Conservation (phyloP, 2,797 vertebrate species). For the Hoplostethus atlanticus region DNA sequence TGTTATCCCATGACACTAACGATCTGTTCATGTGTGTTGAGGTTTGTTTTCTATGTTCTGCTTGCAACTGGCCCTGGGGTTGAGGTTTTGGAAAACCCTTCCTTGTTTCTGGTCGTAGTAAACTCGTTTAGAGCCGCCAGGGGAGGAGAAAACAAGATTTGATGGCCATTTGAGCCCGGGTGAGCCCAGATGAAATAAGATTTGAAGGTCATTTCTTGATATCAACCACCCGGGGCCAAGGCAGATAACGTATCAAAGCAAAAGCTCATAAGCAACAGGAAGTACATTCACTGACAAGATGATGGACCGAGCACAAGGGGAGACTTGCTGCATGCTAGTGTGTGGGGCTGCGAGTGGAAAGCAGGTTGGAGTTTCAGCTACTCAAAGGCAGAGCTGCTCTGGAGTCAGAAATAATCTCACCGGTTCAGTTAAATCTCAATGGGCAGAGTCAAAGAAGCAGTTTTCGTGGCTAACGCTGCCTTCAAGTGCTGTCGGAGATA, state of each 20-base stretch:
- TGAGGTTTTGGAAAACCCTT: constrained; percentile 47
- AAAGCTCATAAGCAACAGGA: constrained; percentile 43
- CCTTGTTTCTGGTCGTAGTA: constrained; percentile 66
- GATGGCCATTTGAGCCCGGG: constrained; percentile 47
- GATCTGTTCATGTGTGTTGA: not conserved
- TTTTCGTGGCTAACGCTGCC: no score
- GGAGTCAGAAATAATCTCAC: no score
- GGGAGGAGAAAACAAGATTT: constrained; percentile 67
- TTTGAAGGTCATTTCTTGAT: constrained; percentile 69
- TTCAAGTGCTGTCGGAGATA: no score
- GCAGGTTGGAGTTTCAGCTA: not conserved
- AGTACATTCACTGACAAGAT: constrained; percentile 35
- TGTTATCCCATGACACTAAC: not conserved
- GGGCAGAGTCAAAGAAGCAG: no score
- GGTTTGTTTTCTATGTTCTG: constrained; percentile 7
- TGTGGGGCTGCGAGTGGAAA: not conserved
- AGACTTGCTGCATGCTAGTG: not conserved
- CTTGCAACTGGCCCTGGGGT: constrained; percentile 16
- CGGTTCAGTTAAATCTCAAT: no score
- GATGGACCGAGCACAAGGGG: constrained; percentile 8
- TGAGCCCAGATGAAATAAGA: constrained; percentile 63
- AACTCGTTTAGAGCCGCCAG: constrained; percentile 61
- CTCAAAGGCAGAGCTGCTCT: no score
- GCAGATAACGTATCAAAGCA: constrained; percentile 63
- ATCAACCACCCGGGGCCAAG: constrained; percentile 40